Conservation (phyloP, 1,140 invertebrate genomes). For the Physella acuta region DNA sequence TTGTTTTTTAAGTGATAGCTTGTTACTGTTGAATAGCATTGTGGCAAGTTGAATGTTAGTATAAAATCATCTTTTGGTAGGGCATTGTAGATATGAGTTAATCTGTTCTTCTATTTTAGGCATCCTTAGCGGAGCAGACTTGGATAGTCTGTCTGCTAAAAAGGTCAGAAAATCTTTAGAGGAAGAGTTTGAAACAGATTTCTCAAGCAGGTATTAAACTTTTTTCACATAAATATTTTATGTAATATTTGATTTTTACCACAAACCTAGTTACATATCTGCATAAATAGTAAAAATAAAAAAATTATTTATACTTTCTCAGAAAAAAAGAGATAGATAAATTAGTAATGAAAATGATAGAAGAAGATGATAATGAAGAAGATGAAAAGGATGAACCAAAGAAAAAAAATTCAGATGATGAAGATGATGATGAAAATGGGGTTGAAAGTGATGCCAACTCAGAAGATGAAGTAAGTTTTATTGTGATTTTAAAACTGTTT, state of each 20-base stretch:
- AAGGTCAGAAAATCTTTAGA: slow-evolving; percentile 87
- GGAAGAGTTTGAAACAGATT: slow-evolving; percentile 75
- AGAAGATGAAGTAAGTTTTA: slow-evolving; percentile 15
- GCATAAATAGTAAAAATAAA: background rate
- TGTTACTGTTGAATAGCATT: too few species aligned
- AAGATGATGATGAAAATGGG: slow-evolving; percentile 1
- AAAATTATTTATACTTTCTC: slow-evolving; percentile 3
- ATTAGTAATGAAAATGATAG: slow-evolving; percentile 25
- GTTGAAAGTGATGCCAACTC: background rate
- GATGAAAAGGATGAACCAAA: slow-evolving; percentile 2
- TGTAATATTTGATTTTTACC: background rate
- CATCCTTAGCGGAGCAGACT: slow-evolving; percentile 84
- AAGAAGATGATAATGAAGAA: slow-evolving; percentile 14
- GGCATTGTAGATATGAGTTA: too few species aligned
- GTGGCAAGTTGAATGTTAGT: too few species aligned
- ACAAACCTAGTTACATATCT: background rate
- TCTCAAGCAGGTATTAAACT: slow-evolving; percentile 62
- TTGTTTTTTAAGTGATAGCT: too few species aligned
- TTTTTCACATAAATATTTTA: background rate
- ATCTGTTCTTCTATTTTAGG: slow-evolving; percentile 64
- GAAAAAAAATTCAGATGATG: background rate
- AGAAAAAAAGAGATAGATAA: slow-evolving; percentile 27
- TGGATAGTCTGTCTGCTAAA: slow-evolving; percentile 81
- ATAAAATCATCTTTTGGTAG: too few species aligned
- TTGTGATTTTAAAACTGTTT: background rate